A percentile compares a stretch with the other conserved stretches of the same genome.
Evolutionary conservation across 2,888 invertebrate genomes (phyloP).

Genomic region (Proisotoma minuta): DNA sequence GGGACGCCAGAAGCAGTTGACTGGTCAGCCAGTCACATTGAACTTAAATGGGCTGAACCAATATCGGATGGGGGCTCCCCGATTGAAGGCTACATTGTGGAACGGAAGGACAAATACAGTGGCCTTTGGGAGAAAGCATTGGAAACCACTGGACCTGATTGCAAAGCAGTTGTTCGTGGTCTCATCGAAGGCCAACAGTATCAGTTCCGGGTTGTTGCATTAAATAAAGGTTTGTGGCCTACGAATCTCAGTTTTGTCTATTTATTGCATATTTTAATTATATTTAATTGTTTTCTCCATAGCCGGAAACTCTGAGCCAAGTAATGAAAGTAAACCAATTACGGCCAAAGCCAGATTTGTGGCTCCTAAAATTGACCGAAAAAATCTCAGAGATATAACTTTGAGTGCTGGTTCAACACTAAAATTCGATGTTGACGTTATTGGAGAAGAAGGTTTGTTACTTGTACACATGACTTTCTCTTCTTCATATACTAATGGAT

Average conservation of each 20-base stretch:
- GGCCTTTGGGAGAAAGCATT: constrained; percentile 84
- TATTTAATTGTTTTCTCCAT: neutral
- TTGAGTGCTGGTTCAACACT: constrained; percentile 87
- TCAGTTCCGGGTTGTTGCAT: constrained; percentile 83
- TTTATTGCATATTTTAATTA: constrained; percentile 51
- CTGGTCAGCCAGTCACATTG: constrained; percentile 95
- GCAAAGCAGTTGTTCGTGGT: constrained; percentile 73
- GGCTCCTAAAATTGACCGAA: constrained; percentile 92
- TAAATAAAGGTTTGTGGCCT: constrained; percentile 70
- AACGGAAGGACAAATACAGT: constrained; percentile 75
- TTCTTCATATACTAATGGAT: too few relatives aligned
- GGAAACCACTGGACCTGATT: constrained; percentile 70
- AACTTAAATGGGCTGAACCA: constrained; percentile 89
- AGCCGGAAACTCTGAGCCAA: constrained; percentile 59
- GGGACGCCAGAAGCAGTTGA: constrained; percentile 90
- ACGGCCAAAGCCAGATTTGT: constrained; percentile 80
- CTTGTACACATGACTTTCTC: too few relatives aligned
- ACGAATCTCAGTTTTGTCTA: too few relatives aligned
- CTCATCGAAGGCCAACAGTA: constrained; percentile 86
- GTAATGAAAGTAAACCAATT: constrained; percentile 83
- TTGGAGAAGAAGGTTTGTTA: too few relatives aligned
- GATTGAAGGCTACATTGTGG: constrained; percentile 85
- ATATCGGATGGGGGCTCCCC: constrained; percentile 73
- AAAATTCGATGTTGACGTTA: constrained; percentile 82
- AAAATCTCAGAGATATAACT: constrained; percentile 82